Evolutionary conservation across 2,888 invertebrate genomes (phyloP), one percentile per base, ranked within the genome.

Genomic region (Lissonota sp.): DNA sequence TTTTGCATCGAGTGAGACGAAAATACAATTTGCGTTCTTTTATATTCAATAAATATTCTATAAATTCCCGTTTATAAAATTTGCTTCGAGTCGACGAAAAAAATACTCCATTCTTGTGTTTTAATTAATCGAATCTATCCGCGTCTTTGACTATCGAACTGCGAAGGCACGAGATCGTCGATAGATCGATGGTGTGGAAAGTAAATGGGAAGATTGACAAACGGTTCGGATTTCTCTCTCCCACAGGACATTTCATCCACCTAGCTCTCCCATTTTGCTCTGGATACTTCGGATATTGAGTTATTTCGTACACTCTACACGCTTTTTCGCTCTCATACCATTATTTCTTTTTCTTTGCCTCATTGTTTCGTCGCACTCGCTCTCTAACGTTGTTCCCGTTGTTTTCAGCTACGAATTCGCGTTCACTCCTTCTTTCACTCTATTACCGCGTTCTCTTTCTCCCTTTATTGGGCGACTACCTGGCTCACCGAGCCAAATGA

Each of bases 401-500:
- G 51, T 79, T 67, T 71, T 62, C 69, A 46, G 55, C 57, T 39
- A 49, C 63, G 51, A 55, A 69, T 51, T 70, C 66, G 14, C 80
- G 8, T 46, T 3, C 26, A 6, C 46, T 26, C 7, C 3, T 12
- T 42, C 12, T 64, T 66, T 49, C 51, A 37, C 73, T 6, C 51
- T 10, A 26, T 39, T 26, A 6, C n/a, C 70, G 49, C 49, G 14
- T 8, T 39, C 12, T 46, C n/a, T 60, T 37, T 63, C 55, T 58
- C 79, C 53, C 46, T 64, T 49, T 16, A 44, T 26, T 53, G 80
- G 79, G 77, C 79, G 83, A 84, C 85, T 83, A 81, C 84, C 84
- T 79, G 79, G 84, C 79, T 84, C 83, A 85, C 79, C 82, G 76
- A 83, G 74, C 86, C 88, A 91, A 91, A 91, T 91, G 91, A 91